Evolutionary conservation across 2,888 invertebrate genomes (phyloP).

Genomic region (Stratiomys singularior): DNA sequence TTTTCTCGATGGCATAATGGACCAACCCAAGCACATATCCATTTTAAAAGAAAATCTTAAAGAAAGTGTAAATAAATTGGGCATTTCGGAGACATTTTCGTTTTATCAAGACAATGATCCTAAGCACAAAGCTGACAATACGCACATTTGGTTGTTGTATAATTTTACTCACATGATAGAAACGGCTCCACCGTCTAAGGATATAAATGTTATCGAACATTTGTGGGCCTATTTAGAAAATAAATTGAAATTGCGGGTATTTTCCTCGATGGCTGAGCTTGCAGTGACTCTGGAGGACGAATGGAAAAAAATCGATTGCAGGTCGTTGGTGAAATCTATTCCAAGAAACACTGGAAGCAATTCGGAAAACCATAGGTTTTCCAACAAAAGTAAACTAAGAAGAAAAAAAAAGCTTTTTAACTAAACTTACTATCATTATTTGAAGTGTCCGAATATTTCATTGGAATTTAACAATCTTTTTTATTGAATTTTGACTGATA

Average conservation of each 20-base stretch:
- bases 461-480: too few species aligned
- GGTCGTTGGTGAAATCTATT: background rate
- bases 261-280: slow-evolving; percentile 17
- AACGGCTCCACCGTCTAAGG: background rate
- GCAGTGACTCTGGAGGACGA: slow-evolving; percentile 1
- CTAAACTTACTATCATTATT: too few species aligned
- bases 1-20: background rate
- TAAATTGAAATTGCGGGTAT: background rate
- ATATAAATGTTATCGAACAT: background rate
- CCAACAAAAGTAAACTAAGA: background rate
- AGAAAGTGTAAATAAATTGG: too few species aligned
- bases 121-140: too few species aligned
- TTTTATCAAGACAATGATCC: too few species aligned
- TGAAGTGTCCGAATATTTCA: too few species aligned
- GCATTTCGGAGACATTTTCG: too few species aligned
- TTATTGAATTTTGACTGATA: too few species aligned
- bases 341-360: background rate
- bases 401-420: background rate
- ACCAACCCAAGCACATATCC: background rate
- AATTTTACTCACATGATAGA: background rate
- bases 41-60: too few species aligned
- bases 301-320: background rate
- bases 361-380: background rate
- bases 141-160: too few species aligned
- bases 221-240: too few species aligned